Evolutionary conservation across 2,888 invertebrate genomes (phyloP).

Genomic region (Tenthredo mesomela): DNA sequence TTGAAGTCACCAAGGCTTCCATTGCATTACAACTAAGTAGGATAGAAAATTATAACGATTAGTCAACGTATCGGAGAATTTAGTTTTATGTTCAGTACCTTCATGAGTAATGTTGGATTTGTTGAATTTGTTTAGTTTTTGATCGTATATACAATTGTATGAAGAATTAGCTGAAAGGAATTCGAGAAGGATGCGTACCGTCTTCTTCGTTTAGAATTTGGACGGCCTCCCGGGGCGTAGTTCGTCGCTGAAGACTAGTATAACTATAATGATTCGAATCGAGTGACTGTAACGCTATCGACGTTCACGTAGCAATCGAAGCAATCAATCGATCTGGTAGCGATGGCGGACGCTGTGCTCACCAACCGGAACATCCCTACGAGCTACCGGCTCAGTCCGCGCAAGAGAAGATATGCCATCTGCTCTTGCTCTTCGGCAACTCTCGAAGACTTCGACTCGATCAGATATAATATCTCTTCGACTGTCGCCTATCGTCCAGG

Average conservation of each 20-base stretch:
- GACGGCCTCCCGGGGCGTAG: constrained; percentile 37
- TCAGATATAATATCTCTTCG: constrained; percentile 64
- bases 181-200: constrained; percentile 17
- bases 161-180: constrained; percentile 33
- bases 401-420: constrained; percentile 66
- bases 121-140: neutral
- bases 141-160: neutral
- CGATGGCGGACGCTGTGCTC: constrained; percentile 70
- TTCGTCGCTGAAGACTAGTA: constrained; percentile 14
- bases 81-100: neutral
- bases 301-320: constrained; percentile 64
- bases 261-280: constrained; percentile 44
- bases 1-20: neutral
- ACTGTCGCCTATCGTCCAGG: constrained; percentile 51
- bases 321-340: constrained; percentile 72
- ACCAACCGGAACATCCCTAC: constrained; percentile 71
- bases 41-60: neutral
- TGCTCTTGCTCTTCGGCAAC: constrained; percentile 57
- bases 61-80: neutral
- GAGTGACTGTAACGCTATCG: constrained; percentile 45
- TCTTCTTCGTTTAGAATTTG: constrained; percentile 18
- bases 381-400: constrained; percentile 64
- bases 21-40: neutral
- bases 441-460: constrained; percentile 60
- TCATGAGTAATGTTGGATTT: neutral